Base-by-base conservation (phyloP, 2,888 invertebrate genomes). In the Bugulina stolonifera region DNA sequence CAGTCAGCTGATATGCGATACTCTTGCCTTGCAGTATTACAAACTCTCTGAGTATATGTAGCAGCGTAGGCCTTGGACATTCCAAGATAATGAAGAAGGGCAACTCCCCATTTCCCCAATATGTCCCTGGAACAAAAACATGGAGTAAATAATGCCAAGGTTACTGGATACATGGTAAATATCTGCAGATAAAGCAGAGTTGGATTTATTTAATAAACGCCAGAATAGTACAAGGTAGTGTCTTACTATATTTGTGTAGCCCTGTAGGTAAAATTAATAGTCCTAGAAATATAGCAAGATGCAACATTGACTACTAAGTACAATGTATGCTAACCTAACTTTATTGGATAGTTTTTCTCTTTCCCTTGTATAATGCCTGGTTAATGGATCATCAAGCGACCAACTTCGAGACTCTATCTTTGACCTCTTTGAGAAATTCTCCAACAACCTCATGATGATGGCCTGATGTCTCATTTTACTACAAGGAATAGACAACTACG, bases 1-100 rank as follows among this genome's bases (percentile, higher is more conserved):
- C 43, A 43, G 43, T 43, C 43, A 5, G 18, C 25, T 18, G 64
- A 64, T n/a, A 27, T 3, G 22, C 27, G 64, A 34, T 64, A 64
- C 14, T 64, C 64, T 64, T 64, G 25, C 32, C 64, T 27, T 2
- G 29, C 64, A 25, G 64, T 34, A 27, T 14, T 64, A 32, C 10
- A 64, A n/a, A 64, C 29, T 34, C 64, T 2, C 14, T 5, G 3
- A n/a, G 32, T 64, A 32, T 25, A 27, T 14, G 5, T 3, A 10
- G 3, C 3, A 14, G 64, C 18, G n/a, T 64, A 64, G 25, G 10
- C 10, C 27, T 64, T 14, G 3, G 64, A 64, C 32, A 64, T 34
- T 14, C 64, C 64, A 5, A 64, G n/a, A 32, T 64, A 64, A 3
- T 64, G 64, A 14, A 64, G 64, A 2, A 64, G 64, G 32, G 64